phyloP scores from a whole-genome alignment of 2,888 invertebrate genomes.

The Drosophila antonietae region DNA sequence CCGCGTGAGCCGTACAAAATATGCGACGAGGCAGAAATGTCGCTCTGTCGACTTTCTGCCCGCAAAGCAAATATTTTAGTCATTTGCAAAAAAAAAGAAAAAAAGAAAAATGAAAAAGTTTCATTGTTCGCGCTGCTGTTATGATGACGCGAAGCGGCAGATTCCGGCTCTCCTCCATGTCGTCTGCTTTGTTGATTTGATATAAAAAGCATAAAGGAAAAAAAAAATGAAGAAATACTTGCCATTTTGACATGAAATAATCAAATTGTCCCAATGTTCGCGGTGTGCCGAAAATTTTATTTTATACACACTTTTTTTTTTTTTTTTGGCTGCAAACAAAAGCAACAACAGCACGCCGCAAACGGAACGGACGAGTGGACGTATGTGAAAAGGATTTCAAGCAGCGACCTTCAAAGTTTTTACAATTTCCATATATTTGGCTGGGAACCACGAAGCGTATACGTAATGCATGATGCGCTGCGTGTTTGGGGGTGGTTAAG shows the following conservation, averaged over 20 bases:
- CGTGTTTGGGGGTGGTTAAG: conserved; percentile 7
- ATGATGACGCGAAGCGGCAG: conserved; percentile 2
- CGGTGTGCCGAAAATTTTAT: conserved; percentile 36
- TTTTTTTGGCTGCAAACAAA: conserved; percentile 17
- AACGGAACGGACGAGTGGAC: background rate
- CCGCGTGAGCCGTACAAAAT: conserved; percentile 29
- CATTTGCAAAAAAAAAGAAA: conserved; percentile 18
- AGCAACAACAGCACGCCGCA: background rate
- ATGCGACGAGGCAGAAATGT: conserved; percentile 42
- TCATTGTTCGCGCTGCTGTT: conserved; percentile 28
- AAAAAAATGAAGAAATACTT: conserved; percentile 23
- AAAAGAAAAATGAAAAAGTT: conserved; percentile 13
- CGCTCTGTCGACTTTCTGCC: conserved; percentile 35
- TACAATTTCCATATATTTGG: conserved; percentile 45
- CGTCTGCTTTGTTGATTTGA: conserved; percentile 51
- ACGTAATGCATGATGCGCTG: conserved; percentile 18
- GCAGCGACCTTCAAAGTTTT: conserved; percentile 14
- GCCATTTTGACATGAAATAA: conserved; percentile 70
- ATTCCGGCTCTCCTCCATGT: background rate
- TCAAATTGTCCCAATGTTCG: conserved; percentile 71
- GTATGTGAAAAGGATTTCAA: conserved; percentile 35
- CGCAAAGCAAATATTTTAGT: conserved; percentile 64
- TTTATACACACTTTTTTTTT: conserved; percentile 20
- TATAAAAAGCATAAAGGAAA: conserved; percentile 65
- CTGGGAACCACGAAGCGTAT: conserved; percentile 36